phyloP scores from a whole-genome alignment of 2,113 vertebrate species.

The Girardinichthys multiradiatus region DNA sequence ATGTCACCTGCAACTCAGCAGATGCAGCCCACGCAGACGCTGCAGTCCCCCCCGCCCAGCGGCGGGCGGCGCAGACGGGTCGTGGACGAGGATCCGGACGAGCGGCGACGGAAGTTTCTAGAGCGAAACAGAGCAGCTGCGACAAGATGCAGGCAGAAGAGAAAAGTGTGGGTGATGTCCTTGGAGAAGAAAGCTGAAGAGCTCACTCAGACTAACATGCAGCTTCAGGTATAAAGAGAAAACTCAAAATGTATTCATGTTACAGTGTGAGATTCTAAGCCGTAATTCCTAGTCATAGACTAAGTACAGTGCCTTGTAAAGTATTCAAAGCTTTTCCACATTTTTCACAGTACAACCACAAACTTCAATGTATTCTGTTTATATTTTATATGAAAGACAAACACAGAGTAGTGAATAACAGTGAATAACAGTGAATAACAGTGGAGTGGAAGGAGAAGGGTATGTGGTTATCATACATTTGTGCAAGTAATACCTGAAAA shows the following conservation, averaged over 20 bases:
- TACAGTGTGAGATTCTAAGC: not conserved
- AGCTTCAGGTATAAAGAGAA: conserved; percentile 91
- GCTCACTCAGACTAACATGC: conserved; percentile 99
- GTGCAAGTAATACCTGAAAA: too few species aligned
- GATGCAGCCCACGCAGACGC: conserved; percentile 96
- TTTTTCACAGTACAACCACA: not conserved
- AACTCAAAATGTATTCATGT: not conserved
- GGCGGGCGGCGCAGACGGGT: conserved; percentile 93
- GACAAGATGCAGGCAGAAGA: conserved; percentile 98
- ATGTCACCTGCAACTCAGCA: conserved; percentile 95
- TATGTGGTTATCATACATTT: not conserved
- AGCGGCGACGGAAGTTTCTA: conserved; percentile 96
- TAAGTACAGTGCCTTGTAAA: not conserved
- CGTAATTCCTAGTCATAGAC: not conserved
- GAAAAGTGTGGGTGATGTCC: conserved; percentile 99
- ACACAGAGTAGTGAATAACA: not conserved
- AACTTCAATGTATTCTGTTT: not conserved
- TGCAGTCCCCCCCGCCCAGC: conserved; percentile 91
- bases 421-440: not conserved
- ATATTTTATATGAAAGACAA: not conserved
- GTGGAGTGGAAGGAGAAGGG: not conserved
- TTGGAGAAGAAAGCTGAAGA: conserved; percentile 99
- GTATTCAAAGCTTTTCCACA: not conserved
- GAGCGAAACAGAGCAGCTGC: conserved; percentile 97
- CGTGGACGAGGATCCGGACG: conserved; percentile 96